A percentile compares a stretch with the other conserved stretches of the same genome.
These are phyloP conservation scores for Spilogale gracilis DNA, from an alignment of 2,113 vertebrate genomes.

Conservation along the genomic window DNA sequence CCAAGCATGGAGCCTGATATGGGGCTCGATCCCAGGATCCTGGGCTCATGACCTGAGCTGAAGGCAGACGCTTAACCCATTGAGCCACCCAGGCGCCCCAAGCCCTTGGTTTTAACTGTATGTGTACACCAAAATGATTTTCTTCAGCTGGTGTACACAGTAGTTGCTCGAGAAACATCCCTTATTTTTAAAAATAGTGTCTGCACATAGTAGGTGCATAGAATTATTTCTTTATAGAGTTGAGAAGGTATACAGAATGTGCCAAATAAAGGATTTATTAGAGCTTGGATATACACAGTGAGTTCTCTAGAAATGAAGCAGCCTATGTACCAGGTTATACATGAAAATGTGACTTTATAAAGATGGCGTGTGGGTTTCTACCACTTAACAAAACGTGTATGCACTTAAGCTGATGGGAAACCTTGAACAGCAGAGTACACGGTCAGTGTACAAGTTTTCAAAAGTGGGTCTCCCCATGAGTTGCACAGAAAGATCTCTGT, in stretches of 20 bases:
- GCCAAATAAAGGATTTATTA: background rate
- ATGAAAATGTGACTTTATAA: background rate
- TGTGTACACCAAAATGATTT: background rate
- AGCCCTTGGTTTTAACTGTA: background rate
- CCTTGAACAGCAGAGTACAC: background rate
- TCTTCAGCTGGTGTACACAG: background rate
- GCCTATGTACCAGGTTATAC: background rate
- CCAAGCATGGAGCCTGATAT: no score
- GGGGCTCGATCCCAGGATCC: no score
- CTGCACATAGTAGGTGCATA: background rate
- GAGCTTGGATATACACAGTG: background rate
- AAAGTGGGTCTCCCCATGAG: background rate
- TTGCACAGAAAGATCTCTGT: background rate
- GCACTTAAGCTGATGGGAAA: background rate
- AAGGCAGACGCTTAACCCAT: no score
- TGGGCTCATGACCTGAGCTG: no score
- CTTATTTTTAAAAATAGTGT: background rate
- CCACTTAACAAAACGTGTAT: background rate
- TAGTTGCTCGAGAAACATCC: background rate
- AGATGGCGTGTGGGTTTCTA: background rate
- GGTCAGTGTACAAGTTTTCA: background rate
- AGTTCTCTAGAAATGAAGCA: background rate
- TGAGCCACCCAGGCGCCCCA: background rate
- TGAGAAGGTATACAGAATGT: background rate
- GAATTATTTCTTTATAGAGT: background rate